Evolutionary conservation across 2,797 vertebrate genomes (phyloP), one percentile per base, ranked within the genome.

Genomic region (Pseudochromis fuscus): DNA sequence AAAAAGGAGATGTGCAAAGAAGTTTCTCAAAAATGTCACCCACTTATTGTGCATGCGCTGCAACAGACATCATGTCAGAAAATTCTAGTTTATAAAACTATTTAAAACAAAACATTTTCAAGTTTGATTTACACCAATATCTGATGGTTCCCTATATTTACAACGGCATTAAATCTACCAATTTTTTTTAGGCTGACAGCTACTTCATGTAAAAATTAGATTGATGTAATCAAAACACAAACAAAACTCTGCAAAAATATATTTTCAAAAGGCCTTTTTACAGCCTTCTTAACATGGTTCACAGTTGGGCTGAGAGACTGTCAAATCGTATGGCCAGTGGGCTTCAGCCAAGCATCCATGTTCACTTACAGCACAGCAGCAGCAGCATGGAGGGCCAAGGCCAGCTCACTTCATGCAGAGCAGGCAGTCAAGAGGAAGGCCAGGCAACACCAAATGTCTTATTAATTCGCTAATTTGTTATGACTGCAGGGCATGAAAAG

Each of bases 371-470:
- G 77, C 45, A 81, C 74, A 82, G 83, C 76, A 86, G 82, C 74
- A 82, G 83, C 76, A 86, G 55, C 49, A 65, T 68, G 76, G 83
- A 83, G 77, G 85, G 75, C 74, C 74, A 75, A 89, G 87, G 85
- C 86, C 89, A 78, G 85, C 84, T 91, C 87, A 80, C 74, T 64
- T 93, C 90, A 93, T 91, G 92, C 93, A 93, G 75, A 90, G 86
- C 84, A 87, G 85, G 75, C 93, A 94, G 89, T 94, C 91, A 93
- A 91, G 94, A 88, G 93, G 93, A 94, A 95, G 85, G 92, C 89
- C 88, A 76, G 80, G 91, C 88, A 91, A 94, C 93, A 94, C 93
- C 93, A 94, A 94, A 95, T 94, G 93, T 94, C 94, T 94, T 94
- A 93, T 90, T 93, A 90, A 94, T 92, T 93, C 57, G 70, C 88